These are phyloP conservation scores for Nomada lathburiana DNA, from an alignment of 2,888 invertebrate species.

Conservation along the genomic window DNA sequence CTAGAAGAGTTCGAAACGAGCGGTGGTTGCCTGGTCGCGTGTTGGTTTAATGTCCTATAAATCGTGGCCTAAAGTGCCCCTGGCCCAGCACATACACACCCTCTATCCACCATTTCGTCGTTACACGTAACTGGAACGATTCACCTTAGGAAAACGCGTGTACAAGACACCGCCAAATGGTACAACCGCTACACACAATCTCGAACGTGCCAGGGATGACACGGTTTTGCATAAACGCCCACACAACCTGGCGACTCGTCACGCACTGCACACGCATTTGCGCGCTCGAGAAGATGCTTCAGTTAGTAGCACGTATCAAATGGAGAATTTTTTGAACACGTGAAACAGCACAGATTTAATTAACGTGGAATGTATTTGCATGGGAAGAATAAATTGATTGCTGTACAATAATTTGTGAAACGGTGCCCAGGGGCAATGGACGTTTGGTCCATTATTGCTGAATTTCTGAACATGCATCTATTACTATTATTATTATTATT, in stretches of 20 bases:
- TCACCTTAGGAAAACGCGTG: constrained; percentile 61
- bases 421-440: too few species aligned
- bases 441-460: too few species aligned
- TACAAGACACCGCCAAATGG: constrained; percentile 29
- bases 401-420: too few species aligned
- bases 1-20: constrained; percentile 62
- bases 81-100: constrained; percentile 62
- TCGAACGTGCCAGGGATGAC: constrained; percentile 4
- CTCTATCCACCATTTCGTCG: background rate
- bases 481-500: too few species aligned
- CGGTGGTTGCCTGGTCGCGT: constrained; percentile 71
- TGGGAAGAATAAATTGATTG: too few species aligned
- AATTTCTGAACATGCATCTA: too few species aligned
- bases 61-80: constrained; percentile 74
- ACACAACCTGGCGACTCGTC: background rate
- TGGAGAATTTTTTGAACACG: too few species aligned
- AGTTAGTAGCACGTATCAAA: background rate
- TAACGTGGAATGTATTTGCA: too few species aligned
- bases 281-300: background rate
- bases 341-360: background rate
- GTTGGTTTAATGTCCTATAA: constrained; percentile 79
- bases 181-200: constrained; percentile 15
- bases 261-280: background rate
- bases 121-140: constrained; percentile 20
- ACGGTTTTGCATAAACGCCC: constrained; percentile 15